Base-by-base conservation (phyloP, 2,113 vertebrate species). In the Nyctibius bracteatus region DNA sequence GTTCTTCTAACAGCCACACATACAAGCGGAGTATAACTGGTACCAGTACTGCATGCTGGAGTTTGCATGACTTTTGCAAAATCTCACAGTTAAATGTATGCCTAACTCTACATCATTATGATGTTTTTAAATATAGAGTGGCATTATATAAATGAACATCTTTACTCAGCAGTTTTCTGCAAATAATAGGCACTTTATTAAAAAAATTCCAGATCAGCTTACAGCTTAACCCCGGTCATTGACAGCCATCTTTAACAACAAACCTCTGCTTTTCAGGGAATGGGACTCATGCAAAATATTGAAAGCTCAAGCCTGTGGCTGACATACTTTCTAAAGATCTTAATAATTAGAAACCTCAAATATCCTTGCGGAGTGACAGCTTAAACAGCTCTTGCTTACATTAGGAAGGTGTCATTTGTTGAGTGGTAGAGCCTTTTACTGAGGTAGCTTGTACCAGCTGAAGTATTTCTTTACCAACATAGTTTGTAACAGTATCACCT, bases 201-300 rank as follows among this genome's bases (percentile, higher is more conserved):
- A 98, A 96, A 97, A 98, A 98, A 99, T 98, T 98, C 98, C 98
- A 97, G 86, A 95, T 98, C 97, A 95, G 98, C 98, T 98, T 98
- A 98, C 46, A 92, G 96, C 95, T 94, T 95, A 97, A 95, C 93
- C 81, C 93, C 91, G 86, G 83, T 65, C 79, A 72, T 43, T 90
- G 93, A 92, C 94, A 94, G 86, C 90, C 83, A 59, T 96, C 96
- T 97, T 97, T 97, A 97, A 96, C 93, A 85, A 94, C 93, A 97
- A 92, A 96, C 59, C 61, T 95, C 96, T 98, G 87, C 86, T 87
- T 90, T 55, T 93, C 66, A 31, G 41, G 62, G 78, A 82, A 46
- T 19, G 27, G 8, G 20, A n/a, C 51, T 79, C 2, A 0, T 35
- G 70, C 25, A 82, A 72, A 81, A 81, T 58, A 70, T 18, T 46